These are phyloP conservation scores for Cerastis rubricosa DNA, from an alignment of 2,888 invertebrate species.

Conservation along the genomic window DNA sequence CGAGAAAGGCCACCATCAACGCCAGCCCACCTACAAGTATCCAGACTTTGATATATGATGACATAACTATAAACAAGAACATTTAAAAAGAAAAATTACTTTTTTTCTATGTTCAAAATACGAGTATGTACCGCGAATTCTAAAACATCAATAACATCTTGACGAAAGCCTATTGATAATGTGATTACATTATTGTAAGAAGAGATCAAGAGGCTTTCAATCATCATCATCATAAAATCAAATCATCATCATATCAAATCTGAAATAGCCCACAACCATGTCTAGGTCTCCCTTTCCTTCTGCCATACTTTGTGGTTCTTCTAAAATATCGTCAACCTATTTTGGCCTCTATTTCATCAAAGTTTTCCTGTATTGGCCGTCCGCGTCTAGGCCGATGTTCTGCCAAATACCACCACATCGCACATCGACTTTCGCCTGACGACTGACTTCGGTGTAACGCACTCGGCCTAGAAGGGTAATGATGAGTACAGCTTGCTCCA, in stretches of 20 bases:
- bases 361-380: too few species aligned
- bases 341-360: too few species aligned
- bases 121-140: neutral
- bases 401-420: neutral
- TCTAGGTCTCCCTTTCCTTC: too few species aligned
- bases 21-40: neutral
- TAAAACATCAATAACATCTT: neutral
- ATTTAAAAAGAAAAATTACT: neutral
- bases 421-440: neutral
- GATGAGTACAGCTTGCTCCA: neutral
- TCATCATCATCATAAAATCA: too few species aligned
- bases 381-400: neutral
- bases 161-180: too few species aligned
- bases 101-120: neutral
- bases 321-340: too few species aligned
- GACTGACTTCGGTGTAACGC: neutral
- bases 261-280: too few species aligned
- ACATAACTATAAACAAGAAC: neutral
- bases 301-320: too few species aligned
- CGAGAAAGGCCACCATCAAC: too few species aligned
- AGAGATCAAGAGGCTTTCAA: too few species aligned
- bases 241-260: too few species aligned
- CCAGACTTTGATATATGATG: neutral
- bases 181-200: too few species aligned
- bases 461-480: neutral